Evolutionary conservation across 2,797 vertebrate species (phyloP).

Genomic region (Huso huso): DNA sequence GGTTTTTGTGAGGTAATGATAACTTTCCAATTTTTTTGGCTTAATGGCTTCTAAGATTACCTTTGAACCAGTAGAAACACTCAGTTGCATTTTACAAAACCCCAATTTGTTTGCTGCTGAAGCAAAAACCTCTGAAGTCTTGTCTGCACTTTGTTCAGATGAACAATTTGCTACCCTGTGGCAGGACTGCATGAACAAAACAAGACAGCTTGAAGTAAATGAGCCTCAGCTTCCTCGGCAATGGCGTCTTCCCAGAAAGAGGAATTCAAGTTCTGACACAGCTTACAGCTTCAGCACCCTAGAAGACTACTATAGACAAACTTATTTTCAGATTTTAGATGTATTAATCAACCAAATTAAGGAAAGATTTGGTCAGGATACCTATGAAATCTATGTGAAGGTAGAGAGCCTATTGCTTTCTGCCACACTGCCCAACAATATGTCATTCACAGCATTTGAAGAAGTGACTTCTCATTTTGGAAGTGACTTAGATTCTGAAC

Average conservation of each 20-base stretch:
- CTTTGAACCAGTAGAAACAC: background rate
- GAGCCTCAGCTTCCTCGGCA: background rate
- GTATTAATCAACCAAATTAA: too few species aligned
- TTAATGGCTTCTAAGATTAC: background rate
- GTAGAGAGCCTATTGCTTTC: too few species aligned
- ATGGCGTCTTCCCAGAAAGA: background rate
- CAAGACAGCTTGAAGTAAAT: background rate
- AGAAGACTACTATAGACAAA: background rate
- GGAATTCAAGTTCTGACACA: background rate
- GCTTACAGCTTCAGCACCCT: background rate
- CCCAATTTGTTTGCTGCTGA: background rate
- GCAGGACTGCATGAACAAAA: background rate
- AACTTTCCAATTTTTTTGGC: background rate
- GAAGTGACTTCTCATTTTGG: too few species aligned
- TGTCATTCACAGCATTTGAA: too few species aligned
- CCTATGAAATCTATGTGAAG: too few species aligned
- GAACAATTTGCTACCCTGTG: background rate
- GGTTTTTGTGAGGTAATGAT: background rate
- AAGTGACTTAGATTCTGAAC: too few species aligned
- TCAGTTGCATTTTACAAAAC: background rate
- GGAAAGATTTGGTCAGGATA: too few species aligned
- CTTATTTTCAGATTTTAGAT: background rate
- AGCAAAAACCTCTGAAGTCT: background rate
- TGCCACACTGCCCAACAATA: too few species aligned
- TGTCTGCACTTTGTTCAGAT: background rate